phyloP scores from a whole-genome alignment of 1,140 invertebrate genomes.

The Steinernema khuongi region DNA sequence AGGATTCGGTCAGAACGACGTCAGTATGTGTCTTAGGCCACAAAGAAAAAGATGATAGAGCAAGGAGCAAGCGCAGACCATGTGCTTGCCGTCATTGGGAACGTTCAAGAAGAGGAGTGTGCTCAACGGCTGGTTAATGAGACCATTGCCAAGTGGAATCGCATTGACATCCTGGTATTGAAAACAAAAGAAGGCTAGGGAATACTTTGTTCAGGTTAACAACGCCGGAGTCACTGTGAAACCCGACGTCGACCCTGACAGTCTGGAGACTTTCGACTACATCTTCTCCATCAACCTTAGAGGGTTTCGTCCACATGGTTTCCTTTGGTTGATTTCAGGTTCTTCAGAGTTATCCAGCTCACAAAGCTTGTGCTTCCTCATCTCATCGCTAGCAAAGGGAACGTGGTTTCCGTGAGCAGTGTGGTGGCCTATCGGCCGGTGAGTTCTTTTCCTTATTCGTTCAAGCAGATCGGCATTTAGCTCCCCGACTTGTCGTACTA shows the following conservation, averaged over 20 bases:
- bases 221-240: constrained; percentile 4
- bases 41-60: neutral
- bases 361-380: neutral
- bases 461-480: neutral
- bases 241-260: neutral
- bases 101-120: neutral
- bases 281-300: neutral
- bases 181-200: neutral
- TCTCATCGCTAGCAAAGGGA: neutral
- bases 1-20: neutral
- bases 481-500: neutral
- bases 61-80: neutral
- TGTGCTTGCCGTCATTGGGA: neutral
- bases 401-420: neutral
- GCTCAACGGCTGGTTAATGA: neutral
- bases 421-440: neutral
- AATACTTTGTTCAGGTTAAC: neutral
- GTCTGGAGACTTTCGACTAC: neutral
- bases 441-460: no score
- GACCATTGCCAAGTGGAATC: neutral
- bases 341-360: neutral
- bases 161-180: neutral
- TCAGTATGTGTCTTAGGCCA: neutral
- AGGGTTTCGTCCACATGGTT: constrained; percentile 1
- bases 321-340: neutral